A percentile compares a stretch with the other conserved stretches of the same genome.
phyloP scores from a whole-genome alignment of 2,888 invertebrate species.

The Ormyrus labotus region DNA sequence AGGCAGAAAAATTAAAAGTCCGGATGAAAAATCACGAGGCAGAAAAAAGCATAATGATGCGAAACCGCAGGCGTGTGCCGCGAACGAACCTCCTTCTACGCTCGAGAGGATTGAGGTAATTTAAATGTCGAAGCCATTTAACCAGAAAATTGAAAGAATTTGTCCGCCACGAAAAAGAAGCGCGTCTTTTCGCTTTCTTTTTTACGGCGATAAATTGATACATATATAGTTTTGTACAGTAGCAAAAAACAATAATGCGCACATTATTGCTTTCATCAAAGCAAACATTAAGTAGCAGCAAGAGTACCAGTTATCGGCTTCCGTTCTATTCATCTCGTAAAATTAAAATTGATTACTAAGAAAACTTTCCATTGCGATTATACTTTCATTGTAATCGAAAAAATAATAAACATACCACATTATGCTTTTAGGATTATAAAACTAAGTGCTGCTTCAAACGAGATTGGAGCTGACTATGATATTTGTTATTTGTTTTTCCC shows the following conservation, averaged over 20 bases:
- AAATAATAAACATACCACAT: no score
- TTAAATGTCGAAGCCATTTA: conserved; percentile 20
- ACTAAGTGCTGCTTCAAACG: no score
- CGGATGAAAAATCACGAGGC: conserved; percentile 23
- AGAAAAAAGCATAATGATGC: conserved; percentile 40
- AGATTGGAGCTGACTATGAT: not conserved
- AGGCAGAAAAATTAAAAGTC: conserved; percentile 36
- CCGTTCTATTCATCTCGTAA: no score
- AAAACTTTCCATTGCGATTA: no score
- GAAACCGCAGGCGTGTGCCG: conserved; percentile 50
- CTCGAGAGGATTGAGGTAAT: conserved; percentile 20
- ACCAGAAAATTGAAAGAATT: conserved; percentile 5
- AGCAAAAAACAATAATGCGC: no score
- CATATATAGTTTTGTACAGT: no score
- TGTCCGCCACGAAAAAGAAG: not conserved
- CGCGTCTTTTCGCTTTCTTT: not conserved
- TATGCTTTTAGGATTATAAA: no score
- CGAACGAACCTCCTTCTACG: conserved; percentile 7
- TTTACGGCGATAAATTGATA: not conserved
- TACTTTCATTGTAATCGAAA: no score
- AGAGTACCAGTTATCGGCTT: no score
- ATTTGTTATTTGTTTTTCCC: conserved; percentile 19
- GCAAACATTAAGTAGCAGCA: no score
- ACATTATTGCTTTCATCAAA: no score
- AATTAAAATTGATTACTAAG: no score